Percentiles rank a stretch among this genome's conserved stretches.
Evolutionary conservation across 2,113 vertebrate species (phyloP).

Genomic region (Ictalurus punctatus): DNA sequence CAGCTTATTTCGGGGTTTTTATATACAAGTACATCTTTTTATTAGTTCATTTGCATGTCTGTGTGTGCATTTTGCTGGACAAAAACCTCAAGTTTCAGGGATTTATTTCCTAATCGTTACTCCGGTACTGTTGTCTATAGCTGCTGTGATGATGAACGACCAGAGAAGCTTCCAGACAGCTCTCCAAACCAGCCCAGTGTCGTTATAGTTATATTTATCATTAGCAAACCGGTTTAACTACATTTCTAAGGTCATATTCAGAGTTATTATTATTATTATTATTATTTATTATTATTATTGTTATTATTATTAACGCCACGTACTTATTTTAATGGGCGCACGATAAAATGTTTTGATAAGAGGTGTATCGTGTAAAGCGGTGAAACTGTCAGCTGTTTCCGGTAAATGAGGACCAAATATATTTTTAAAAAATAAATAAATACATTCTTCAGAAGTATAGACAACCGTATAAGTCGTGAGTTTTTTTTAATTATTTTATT

Average conservation of each 20-base stretch:
- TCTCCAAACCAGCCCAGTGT: too few species aligned
- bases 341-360: background rate
- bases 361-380: background rate
- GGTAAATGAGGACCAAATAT: background rate
- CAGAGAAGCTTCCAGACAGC: background rate
- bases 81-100: background rate
- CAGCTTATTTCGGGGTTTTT: background rate
- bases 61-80: background rate
- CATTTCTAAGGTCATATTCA: background rate
- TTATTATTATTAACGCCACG: too few species aligned
- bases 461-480: background rate
- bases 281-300: too few species aligned
- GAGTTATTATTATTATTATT: background rate
- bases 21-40: too few species aligned
- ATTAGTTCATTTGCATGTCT: too few species aligned
- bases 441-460: background rate
- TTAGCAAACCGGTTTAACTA: background rate
- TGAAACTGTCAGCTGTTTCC: background rate
- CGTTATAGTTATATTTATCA: background rate
- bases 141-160: background rate
- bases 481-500: background rate
- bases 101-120: background rate
- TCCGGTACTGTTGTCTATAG: background rate
- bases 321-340: background rate
- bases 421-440: background rate